Evolutionary conservation across 2,888 invertebrate genomes (phyloP).

Genomic region (Metellina segmentata): DNA sequence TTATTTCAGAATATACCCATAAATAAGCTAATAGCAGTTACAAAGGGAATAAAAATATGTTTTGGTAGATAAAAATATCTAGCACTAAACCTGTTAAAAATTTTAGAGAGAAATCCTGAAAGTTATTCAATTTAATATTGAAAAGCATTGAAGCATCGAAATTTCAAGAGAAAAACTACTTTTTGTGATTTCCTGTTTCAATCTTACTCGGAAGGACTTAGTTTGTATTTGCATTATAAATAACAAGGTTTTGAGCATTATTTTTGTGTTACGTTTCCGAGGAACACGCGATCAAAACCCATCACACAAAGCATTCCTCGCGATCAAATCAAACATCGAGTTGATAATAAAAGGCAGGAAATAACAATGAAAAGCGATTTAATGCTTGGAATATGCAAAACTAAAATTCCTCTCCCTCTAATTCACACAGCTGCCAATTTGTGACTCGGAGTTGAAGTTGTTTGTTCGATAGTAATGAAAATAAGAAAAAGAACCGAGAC

Average conservation of each 20-base stretch:
- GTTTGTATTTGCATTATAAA: background rate
- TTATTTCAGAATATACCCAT: no score
- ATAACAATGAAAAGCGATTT: conserved; percentile 21
- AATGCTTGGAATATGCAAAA: conserved; percentile 6
- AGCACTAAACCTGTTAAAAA: no score
- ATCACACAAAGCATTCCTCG: background rate
- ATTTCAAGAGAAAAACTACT: no score
- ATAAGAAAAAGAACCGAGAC: conserved; percentile 20
- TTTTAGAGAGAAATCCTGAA: no score
- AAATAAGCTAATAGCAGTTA: no score
- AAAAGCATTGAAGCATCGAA: no score
- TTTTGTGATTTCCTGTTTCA: no score
- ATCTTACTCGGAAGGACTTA: background rate
- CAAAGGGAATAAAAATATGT: no score
- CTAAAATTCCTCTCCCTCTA: conserved; percentile 35
- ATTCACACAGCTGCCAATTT: conserved; percentile 62
- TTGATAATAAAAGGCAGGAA: conserved; percentile 15
- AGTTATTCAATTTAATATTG: no score
- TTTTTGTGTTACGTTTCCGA: background rate
- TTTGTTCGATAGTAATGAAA: conserved; percentile 2
- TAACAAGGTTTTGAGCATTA: background rate
- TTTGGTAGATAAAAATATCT: no score
- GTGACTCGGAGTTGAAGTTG: conserved; percentile 44
- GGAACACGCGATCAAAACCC: conserved; percentile 4
- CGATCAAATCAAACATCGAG: conserved; percentile 23